These are phyloP conservation scores for Heteromyza rotundicornis DNA, from an alignment of 2,888 invertebrate genomes.

Conservation along the genomic window DNA sequence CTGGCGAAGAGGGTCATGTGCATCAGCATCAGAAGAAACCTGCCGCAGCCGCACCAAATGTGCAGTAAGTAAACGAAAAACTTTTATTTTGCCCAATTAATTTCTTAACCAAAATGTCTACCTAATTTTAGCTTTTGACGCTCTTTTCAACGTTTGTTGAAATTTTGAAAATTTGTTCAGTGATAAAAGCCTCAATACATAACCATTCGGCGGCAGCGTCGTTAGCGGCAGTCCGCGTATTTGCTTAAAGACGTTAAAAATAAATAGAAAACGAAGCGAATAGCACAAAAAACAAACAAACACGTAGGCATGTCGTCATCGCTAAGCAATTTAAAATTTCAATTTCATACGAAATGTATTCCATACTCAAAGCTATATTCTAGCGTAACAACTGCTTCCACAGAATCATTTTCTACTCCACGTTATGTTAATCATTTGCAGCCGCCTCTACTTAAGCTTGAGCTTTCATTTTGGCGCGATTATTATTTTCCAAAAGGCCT, in stretches of 20 bases:
- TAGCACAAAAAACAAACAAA: conserved; percentile 8
- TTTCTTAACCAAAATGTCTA: background rate
- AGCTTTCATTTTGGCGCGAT: background rate
- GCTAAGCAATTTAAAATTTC: conserved; percentile 9
- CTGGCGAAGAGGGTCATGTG: conserved; percentile 65
- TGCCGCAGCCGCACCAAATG: conserved; percentile 42
- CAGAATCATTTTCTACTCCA: too few species aligned
- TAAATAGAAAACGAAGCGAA: background rate
- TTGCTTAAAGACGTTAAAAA: background rate
- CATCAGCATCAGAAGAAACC: conserved; percentile 62
- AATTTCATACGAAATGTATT: background rate
- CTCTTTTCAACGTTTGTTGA: too few species aligned
- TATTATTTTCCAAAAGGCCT: background rate
- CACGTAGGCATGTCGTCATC: conserved; percentile 22
- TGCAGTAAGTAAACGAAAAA: conserved; percentile 50
- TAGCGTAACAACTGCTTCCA: too few species aligned
- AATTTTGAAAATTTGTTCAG: too few species aligned
- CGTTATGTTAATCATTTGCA: too few species aligned
- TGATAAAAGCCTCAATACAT: too few species aligned
- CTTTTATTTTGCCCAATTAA: background rate
- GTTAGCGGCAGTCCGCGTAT: too few species aligned
- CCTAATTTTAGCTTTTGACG: too few species aligned
- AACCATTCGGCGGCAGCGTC: too few species aligned
- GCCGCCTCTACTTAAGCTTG: too few species aligned
- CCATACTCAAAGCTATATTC: too few species aligned